Evolutionary conservation across 2,797 vertebrate genomes (phyloP), one percentile per base, ranked within the genome.

Genomic region (Poecile montanus): DNA sequence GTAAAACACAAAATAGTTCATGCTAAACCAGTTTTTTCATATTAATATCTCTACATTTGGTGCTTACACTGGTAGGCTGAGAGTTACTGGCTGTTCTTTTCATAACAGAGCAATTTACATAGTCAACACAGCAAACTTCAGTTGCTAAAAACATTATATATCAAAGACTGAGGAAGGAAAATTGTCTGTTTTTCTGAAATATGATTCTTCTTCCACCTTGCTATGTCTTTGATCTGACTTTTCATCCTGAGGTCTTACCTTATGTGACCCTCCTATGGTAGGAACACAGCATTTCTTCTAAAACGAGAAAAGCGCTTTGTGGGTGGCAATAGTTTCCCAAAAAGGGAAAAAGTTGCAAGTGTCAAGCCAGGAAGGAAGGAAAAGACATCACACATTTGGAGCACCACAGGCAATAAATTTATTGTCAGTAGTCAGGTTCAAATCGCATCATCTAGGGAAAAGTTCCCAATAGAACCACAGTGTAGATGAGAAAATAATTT

Each of bases 341-440:
- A 92, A 89, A 87, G 10, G 61, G 29, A 87, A 95, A 93, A 94
- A 58, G 16, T 63, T 92, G 58, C 57, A 67, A 92, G 20, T 1
- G 3, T 47, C 27, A 67, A 36, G 57, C 63, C 75, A 89, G n/a
- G 25, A 83, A 95, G 86, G 53, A 92, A 94, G 78, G 72, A 91
- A 96, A 95, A 94, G 67, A 58, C 44, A 89, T 77, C 71, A 65
- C 27, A 83, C 13, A 57, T 80, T 95, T 92, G 86, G 92, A 95
- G 42, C 22, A 89, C 42, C 58, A 79, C 15, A 61, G 26, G n/a
- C 57, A 93, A 50, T 89, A 96, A 50, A 95, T 91, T 94, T 94
- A 61, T 77, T 88, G 67, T 90, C 93, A 90, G 68, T 84, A 88
- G 17, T 72, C 36, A 77, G 17, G 7, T 72, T 83, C 68, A 85